These are phyloP conservation scores for Brachystomella parvula DNA, from an alignment of 1,140 invertebrate species.

Conservation along the genomic window DNA sequence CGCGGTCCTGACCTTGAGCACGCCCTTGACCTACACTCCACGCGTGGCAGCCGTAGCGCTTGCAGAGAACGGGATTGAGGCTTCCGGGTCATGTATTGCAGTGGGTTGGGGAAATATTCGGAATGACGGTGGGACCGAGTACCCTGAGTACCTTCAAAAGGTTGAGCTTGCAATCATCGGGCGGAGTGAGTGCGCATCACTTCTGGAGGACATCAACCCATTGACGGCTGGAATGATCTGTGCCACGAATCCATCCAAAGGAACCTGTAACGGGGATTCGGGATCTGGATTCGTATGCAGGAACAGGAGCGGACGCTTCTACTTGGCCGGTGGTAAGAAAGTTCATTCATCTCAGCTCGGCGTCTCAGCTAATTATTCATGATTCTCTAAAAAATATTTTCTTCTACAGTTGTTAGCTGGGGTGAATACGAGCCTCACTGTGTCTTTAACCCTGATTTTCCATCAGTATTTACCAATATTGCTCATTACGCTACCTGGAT, in stretches of 20 bases:
- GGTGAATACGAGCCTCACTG: background rate
- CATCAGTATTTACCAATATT: constrained; percentile 13
- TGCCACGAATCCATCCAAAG: background rate
- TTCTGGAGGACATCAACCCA: background rate
- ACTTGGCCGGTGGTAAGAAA: constrained; percentile 1
- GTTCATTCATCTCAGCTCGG: background rate
- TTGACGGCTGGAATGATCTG: constrained; percentile 14
- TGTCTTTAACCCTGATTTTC: constrained; percentile 1
- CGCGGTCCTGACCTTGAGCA: background rate
- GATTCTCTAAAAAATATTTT: no score
- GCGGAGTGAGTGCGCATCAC: background rate
- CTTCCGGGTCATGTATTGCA: constrained; percentile 4
- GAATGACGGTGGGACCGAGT: background rate
- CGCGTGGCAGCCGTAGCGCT: background rate
- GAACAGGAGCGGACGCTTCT: background rate
- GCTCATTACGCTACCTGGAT: constrained; percentile 2
- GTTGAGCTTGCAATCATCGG: constrained; percentile 8
- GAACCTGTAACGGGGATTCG: background rate
- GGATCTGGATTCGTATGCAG: background rate
- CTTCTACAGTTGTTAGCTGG: constrained; percentile 1
- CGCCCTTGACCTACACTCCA: background rate
- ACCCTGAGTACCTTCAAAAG: constrained; percentile 13
- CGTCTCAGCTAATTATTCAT: constrained; percentile 1
- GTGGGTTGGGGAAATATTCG: constrained; percentile 13
- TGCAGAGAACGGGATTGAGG: background rate